These are phyloP conservation scores for Planiliza haematocheilus DNA, from an alignment of 2,113 vertebrate genomes.

Conservation along the genomic window DNA sequence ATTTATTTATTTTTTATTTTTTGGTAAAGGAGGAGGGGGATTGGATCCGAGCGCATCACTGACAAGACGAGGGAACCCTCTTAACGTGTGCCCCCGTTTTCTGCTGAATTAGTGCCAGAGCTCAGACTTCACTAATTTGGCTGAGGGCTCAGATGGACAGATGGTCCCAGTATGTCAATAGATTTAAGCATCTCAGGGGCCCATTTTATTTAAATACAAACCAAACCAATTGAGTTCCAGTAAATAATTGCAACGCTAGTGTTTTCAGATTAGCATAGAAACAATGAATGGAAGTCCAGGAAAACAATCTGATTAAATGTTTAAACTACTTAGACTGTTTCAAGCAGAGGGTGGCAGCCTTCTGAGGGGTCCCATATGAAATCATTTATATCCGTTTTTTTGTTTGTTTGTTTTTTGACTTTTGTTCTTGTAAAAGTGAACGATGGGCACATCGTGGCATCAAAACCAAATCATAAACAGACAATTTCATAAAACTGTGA, in stretches of 20 bases:
- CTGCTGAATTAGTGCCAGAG: slow-evolving; percentile 26
- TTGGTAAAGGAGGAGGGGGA: not conserved
- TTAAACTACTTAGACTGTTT: not conserved
- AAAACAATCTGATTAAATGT: not conserved
- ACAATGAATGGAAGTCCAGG: not conserved
- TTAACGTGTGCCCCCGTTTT: slow-evolving; percentile 17
- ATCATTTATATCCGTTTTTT: too few relatives aligned
- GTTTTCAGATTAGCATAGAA: not conserved
- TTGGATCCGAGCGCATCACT: not conserved
- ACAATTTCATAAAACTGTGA: too few relatives aligned
- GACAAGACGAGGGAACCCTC: not conserved
- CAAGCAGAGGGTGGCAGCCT: too few relatives aligned
- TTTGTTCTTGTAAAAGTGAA: too few relatives aligned
- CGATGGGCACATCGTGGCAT: too few relatives aligned
- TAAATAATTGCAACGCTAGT: not conserved
- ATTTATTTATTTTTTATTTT: not conserved
- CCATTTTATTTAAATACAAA: slow-evolving; percentile 5
- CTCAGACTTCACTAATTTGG: slow-evolving; percentile 28
- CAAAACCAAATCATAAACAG: too few relatives aligned
- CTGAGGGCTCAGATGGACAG: slow-evolving; percentile 41
- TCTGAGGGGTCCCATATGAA: too few relatives aligned
- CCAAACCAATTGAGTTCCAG: not conserved
- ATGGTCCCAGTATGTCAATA: slow-evolving; percentile 58
- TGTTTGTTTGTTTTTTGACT: too few relatives aligned
- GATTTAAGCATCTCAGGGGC: slow-evolving; percentile 19